Evolutionary conservation across 1,140 invertebrate species (phyloP), one percentile per base, ranked within the genome.

Genomic region (Hydropsyche tenuis): DNA sequence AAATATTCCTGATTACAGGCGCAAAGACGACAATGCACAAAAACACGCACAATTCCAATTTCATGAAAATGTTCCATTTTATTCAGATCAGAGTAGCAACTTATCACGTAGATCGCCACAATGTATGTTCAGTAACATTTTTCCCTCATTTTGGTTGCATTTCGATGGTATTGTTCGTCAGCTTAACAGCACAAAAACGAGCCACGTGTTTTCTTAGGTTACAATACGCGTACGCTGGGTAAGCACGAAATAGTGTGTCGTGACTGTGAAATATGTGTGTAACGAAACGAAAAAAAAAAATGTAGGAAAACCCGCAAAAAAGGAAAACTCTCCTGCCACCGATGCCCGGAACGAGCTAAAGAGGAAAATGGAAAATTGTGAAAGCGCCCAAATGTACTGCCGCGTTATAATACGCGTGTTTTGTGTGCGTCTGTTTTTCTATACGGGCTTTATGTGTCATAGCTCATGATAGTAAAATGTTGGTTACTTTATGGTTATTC

Each of bases 231-330:
- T 53, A 25, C 56, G 56, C 56, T 60, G 12, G 56, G 22, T 60
- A 60, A 60, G 56, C 56, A 60, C 56, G 56, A 60, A 60, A 60
- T 60, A 60, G 56, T 60, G 56, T 60, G 56, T 60, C 56, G 56
- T 60, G 56, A 60, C 56, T 60, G 56, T 60, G 56, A 60, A 60
- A 60, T 60, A 60, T 60, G 56, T 12, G 18, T 27, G 22, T 22
- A 60, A 60, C 18, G 23, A 60, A 60, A 25, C 4, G 56, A 37
- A 37, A 37, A 37, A 37, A 37, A 37, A 37, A 37, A 37, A 4
- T 3, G 30, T 3, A 37, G 9, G 30, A n/a, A n/a, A n/a, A n/a
- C n/a, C n/a, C n/a, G n/a, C n/a, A n/a, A n/a, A 37, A 37, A 37
- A 9, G 30, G 30, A 9, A 37, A 37, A 37, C 9, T 37, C 30